Conservation (phyloP, 2,113 vertebrate species). For the Cochlearius cochlearius region DNA sequence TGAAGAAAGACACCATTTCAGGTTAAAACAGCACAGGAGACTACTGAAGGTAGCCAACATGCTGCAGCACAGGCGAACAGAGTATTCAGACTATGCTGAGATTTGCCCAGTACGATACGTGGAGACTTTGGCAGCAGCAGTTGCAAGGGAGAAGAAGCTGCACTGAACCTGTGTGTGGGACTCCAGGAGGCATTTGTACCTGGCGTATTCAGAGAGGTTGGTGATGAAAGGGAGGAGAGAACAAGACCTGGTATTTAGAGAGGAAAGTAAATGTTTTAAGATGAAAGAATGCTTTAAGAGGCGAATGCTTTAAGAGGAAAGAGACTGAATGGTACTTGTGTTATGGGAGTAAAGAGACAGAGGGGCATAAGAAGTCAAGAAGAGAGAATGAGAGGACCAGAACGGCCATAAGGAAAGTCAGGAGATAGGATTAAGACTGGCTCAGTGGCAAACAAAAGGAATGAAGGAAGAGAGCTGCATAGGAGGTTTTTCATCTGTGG, state of each 20-base stretch:
- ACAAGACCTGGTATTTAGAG: not conserved
- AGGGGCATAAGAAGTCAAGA: not conserved
- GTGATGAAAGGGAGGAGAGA: not conserved
- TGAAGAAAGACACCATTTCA: not conserved
- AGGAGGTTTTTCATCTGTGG: not conserved
- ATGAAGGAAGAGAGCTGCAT: not conserved
- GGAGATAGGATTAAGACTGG: not conserved
- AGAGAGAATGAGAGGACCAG: not conserved
- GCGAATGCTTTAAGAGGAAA: not conserved
- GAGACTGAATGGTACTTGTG: not conserved
- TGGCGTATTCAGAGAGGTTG: not conserved
- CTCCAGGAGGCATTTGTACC: not conserved
- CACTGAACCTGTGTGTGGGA: not conserved
- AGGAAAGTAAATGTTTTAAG: not conserved
- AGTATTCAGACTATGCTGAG: not conserved
- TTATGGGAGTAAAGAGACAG: not conserved
- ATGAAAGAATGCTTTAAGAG: not conserved
- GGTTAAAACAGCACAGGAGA: not conserved
- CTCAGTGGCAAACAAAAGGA: not conserved
- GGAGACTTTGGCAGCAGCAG: not conserved
- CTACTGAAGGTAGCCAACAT: not conserved
- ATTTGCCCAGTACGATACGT: not conserved
- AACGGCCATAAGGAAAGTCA: not conserved
- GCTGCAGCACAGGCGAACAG: not conserved
- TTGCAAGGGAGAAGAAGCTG: not conserved